Percentiles rank a stretch among this genome's conserved stretches.
Conservation (phyloP, 2,888 invertebrate genomes). For the Syrista parreyssii region DNA sequence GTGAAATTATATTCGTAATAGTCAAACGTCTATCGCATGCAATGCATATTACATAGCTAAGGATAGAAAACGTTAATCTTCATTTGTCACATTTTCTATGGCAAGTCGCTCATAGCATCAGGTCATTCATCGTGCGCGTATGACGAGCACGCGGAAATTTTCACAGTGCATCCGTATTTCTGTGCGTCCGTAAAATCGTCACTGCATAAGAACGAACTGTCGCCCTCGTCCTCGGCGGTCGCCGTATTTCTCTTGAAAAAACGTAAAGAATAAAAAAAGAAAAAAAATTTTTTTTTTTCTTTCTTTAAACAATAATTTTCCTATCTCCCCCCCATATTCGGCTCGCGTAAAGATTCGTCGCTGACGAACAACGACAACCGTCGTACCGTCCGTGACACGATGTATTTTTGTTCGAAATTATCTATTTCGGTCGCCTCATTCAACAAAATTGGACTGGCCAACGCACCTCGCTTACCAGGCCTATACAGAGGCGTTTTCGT, state of each 20-base stretch:
- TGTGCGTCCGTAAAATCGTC: background rate
- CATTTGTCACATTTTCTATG: background rate
- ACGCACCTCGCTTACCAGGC: slow-evolving; percentile 10
- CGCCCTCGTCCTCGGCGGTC: background rate
- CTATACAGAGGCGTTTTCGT: slow-evolving; percentile 20
- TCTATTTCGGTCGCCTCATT: slow-evolving; percentile 4
- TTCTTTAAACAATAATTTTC: background rate
- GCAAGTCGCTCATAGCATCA: background rate
- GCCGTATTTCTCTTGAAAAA: background rate
- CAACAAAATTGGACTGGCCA: background rate
- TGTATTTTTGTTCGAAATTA: background rate
- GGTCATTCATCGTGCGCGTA: background rate
- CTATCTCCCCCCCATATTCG: background rate
- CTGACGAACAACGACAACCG: background rate
- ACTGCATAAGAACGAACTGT: background rate
- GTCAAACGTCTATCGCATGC: too few species aligned
- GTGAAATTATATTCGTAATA: too few species aligned
- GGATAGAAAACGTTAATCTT: background rate
- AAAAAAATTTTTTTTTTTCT: background rate
- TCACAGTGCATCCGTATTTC: background rate
- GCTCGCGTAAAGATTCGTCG: background rate
- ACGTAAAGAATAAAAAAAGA: background rate
- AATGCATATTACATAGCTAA: background rate
- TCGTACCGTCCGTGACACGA: background rate
- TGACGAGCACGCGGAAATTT: background rate